Evolutionary conservation across 2,113 vertebrate genomes (phyloP).

Genomic region (Ceratotherium simum): DNA sequence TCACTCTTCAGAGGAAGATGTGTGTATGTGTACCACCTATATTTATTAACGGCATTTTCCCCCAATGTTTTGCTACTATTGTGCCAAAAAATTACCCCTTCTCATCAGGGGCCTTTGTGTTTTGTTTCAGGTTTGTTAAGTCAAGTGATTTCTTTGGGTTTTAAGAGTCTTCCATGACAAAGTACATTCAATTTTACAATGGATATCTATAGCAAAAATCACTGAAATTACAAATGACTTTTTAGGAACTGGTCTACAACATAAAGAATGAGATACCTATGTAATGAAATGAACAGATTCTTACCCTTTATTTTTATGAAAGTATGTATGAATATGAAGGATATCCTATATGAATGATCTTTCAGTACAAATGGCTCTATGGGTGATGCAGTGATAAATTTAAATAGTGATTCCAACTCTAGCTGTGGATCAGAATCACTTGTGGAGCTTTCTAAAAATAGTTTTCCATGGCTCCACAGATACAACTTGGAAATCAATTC

Average conservation of each 20-base stretch:
- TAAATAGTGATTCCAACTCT: neutral
- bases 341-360: neutral
- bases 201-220: neutral
- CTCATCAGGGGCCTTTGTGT: neutral
- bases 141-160: neutral
- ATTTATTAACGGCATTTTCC: neutral
- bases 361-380: neutral
- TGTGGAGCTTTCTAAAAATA: neutral
- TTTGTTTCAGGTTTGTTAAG: neutral
- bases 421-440: conserved; percentile 3
- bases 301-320: conserved; percentile 11
- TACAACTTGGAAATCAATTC: conserved; percentile 39
- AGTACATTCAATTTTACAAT: conserved; percentile 42
- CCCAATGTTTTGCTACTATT: conserved; percentile 2
- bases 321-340: neutral
- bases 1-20: conserved; percentile 23
- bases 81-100: conserved; percentile 43
- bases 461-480: neutral
- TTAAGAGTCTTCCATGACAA: conserved; percentile 33
- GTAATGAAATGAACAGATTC: neutral
- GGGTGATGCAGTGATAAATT: neutral
- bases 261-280: neutral
- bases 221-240: neutral
- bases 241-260: neutral
- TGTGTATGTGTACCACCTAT: neutral